These are phyloP conservation scores for Lutjanus erythropterus DNA, from an alignment of 2,113 vertebrate species.

Conservation along the genomic window DNA sequence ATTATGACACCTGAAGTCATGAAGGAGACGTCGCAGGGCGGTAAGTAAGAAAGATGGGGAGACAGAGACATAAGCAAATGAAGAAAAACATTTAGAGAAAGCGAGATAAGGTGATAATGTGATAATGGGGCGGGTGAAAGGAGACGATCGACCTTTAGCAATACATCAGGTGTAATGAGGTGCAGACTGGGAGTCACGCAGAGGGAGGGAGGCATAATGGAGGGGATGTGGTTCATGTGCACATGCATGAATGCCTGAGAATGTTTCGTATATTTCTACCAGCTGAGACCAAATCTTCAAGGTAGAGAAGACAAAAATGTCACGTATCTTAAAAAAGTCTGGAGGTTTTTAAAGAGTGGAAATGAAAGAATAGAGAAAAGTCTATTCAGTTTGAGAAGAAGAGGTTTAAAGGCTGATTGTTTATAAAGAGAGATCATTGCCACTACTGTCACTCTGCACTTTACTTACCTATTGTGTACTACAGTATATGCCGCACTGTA, in stretches of 20 bases:
- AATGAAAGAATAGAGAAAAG: too few species aligned
- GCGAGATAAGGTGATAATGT: background rate
- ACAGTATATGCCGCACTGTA: too few species aligned
- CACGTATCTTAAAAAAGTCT: too few species aligned
- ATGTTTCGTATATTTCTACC: background rate
- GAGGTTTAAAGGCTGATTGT: too few species aligned
- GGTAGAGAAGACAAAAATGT: too few species aligned
- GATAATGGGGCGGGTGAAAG: background rate
- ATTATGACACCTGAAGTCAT: slow-evolving; percentile 30
- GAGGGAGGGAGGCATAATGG: background rate
- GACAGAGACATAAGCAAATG: background rate
- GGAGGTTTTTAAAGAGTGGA: too few species aligned
- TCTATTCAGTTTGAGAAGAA: too few species aligned
- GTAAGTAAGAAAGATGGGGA: background rate
- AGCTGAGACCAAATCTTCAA: background rate
- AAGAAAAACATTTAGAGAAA: background rate
- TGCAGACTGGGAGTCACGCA: background rate
- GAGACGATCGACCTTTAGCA: background rate
- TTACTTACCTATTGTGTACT: too few species aligned
- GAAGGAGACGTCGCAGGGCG: background rate
- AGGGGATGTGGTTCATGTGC: background rate
- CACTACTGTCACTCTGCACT: too few species aligned
- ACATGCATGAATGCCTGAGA: background rate
- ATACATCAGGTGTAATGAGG: slow-evolving; percentile 2
- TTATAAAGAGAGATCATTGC: too few species aligned